Evolutionary conservation across 2,888 invertebrate genomes (phyloP).

Genomic region (Ametastegia equiseti): DNA sequence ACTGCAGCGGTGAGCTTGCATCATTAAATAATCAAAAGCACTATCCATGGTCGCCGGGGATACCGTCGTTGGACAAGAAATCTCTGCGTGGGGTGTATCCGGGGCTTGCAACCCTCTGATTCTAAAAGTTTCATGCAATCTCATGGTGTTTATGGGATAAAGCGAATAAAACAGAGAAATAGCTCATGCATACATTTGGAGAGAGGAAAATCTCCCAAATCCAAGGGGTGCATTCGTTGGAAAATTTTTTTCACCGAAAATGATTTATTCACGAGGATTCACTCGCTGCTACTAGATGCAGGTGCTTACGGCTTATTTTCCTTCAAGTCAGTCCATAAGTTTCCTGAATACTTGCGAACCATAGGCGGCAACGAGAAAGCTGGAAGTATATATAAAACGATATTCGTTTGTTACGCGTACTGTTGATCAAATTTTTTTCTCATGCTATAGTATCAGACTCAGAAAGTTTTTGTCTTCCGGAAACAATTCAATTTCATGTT

Average conservation of each 20-base stretch:
- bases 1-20: constrained; percentile 30
- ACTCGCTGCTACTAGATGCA: constrained; percentile 18
- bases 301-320: constrained; percentile 46
- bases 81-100: constrained; percentile 24
- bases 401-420: not conserved
- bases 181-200: constrained; percentile 49
- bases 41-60: constrained; percentile 46
- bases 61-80: constrained; percentile 44
- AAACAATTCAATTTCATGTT: no score
- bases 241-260: constrained; percentile 17
- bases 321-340: not conserved
- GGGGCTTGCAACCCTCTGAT: constrained; percentile 18
- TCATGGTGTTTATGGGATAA: constrained; percentile 51
- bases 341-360: not conserved
- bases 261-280: constrained; percentile 43
- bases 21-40: constrained; percentile 50
- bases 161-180: constrained; percentile 50
- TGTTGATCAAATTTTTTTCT: not conserved
- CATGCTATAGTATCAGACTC: no score
- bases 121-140: constrained; percentile 50
- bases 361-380: no score
- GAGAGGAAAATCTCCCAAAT: constrained; percentile 37
- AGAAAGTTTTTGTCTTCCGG: no score
- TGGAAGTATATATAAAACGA: not conserved
- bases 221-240: constrained; percentile 39